Evolutionary conservation across 2,797 vertebrate genomes (phyloP), one percentile per base, ranked within the genome.

Genomic region (Sebastes paucispinis): DNA sequence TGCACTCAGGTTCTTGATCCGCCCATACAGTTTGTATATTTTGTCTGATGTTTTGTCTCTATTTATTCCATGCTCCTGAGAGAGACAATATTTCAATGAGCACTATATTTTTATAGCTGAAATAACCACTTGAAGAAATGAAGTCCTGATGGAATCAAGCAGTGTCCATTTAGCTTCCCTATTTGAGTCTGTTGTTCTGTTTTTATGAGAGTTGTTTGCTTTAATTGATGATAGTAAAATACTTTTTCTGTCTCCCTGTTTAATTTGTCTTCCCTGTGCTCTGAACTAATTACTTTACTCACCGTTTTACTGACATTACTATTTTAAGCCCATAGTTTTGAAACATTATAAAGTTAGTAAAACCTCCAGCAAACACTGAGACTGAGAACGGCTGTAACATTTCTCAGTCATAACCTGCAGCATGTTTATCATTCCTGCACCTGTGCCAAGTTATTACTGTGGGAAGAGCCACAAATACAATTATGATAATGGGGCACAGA

Each of bases 401-500:
- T 22, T 69, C 69, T 58, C 6, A 24, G 69, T 64, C 68, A 54
- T 24, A 87, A 87, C 73, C 84, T 79, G 73, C 77, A 78, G 75
- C 83, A 52, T 34, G 69, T 79, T 87, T 75, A 89, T 91, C 77
- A 79, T 65, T 67, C 64, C 69, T 75, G 83, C 91, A 86, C 87
- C 80, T 89, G 88, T 82, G 82, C 89, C 80, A 85, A 86, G 84
- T 84, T 87, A 88, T 88, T 87, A 87, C 80, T 87, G 43, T 74
- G 62, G 80, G 68, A 87, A 85, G 78, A 90, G 85, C 74, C 84
- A 79, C 88, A 90, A 87, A 90, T 89, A 79, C 62, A 90, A 90
- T 93, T 87, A 91, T 78, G 74, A 84, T 91, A 92, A 92, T 87
- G 84, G 79, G 22, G 71, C 9, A 6, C 83, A 82, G 89, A 92